phyloP scores from a whole-genome alignment of 2,888 invertebrate species.

The Biston betularia region DNA sequence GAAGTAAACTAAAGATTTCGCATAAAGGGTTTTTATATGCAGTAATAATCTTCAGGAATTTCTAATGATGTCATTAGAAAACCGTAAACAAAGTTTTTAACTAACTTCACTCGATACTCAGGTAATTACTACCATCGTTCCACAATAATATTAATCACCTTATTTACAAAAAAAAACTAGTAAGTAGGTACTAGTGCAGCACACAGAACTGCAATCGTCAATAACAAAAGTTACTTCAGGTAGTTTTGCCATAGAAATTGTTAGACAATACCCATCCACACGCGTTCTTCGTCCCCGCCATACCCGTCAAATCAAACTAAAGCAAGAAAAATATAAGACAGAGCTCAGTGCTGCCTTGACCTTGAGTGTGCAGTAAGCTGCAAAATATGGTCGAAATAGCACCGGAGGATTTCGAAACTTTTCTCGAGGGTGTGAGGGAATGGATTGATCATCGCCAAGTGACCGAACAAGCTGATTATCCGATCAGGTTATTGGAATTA shows the following conservation, averaged over 20 bases:
- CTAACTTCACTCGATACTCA: neutral
- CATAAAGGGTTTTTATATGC: slow-evolving; percentile 4
- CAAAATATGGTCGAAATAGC: slow-evolving; percentile 47
- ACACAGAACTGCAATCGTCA: neutral
- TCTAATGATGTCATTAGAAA: slow-evolving; percentile 11
- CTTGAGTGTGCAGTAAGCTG: slow-evolving; percentile 13
- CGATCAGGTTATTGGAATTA: slow-evolving; percentile 42
- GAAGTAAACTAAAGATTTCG: neutral
- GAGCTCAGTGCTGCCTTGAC: slow-evolving; percentile 8
- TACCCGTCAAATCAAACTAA: neutral
- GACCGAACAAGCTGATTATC: neutral
- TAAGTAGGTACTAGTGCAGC: neutral
- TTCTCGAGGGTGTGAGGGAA: slow-evolving; percentile 1
- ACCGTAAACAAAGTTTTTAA: slow-evolving; percentile 3
- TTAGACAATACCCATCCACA: slow-evolving; percentile 41
- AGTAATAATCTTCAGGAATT: neutral
- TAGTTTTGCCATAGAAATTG: slow-evolving; percentile 39
- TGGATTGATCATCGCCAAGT: slow-evolving; percentile 5
- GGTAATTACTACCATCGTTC: neutral
- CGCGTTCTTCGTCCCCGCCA: slow-evolving; percentile 23
- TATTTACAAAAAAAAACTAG: slow-evolving; percentile 15
- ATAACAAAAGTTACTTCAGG: slow-evolving; percentile 40
- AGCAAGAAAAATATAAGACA: slow-evolving; percentile 1
- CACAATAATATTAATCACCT: neutral
- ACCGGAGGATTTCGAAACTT: slow-evolving; percentile 30